A percentile compares a stretch with the other conserved stretches of the same genome.
Conservation (phyloP, 2,797 vertebrate species). For the Oreochromis grahami region DNA sequence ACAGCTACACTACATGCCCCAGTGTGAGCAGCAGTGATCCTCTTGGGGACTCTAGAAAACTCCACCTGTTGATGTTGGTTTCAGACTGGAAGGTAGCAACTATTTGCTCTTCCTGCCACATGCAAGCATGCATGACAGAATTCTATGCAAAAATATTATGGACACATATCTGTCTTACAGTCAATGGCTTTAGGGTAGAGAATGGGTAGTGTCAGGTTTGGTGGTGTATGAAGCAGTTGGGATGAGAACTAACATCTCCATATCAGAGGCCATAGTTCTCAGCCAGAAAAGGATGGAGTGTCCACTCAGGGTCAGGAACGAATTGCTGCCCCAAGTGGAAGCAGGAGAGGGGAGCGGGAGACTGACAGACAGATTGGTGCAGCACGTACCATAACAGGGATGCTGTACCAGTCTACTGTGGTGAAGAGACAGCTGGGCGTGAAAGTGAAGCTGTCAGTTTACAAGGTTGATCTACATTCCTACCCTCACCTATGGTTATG, state of each 20-base stretch:
- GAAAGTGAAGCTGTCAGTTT: background rate
- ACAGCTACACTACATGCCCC: background rate
- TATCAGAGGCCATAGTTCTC: background rate
- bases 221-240: background rate
- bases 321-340: background rate
- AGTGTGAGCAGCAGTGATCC: background rate
- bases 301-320: background rate
- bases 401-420: background rate
- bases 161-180: accelerated
- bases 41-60: background rate
- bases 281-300: accelerated
- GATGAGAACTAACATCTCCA: background rate
- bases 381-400: background rate
- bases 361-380: background rate
- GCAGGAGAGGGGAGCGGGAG: background rate
- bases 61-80: background rate
- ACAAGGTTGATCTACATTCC: background rate
- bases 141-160: accelerated
- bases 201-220: background rate
- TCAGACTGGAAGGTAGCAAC: background rate
- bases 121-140: accelerated
- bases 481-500: background rate
- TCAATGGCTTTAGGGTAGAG: background rate
- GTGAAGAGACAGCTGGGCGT: background rate
- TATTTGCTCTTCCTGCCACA: background rate